phyloP scores from a whole-genome alignment of 2,797 vertebrate genomes.

The Rallus crepitans region DNA sequence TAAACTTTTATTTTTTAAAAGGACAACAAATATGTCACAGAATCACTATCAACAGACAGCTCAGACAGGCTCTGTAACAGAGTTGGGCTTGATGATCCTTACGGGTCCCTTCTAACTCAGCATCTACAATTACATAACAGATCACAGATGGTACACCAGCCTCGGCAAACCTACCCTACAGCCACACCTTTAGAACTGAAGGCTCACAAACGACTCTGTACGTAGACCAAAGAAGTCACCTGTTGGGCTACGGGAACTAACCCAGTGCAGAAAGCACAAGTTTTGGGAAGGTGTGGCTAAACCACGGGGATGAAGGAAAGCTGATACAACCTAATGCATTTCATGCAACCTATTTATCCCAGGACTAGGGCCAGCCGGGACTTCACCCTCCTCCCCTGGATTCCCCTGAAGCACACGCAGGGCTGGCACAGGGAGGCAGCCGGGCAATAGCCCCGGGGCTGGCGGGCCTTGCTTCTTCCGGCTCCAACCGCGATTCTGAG shows the following conservation, averaged over 20 bases:
- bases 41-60: too few species aligned
- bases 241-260: fast-evolving
- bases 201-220: background rate
- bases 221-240: background rate
- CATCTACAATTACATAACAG: fast-evolving
- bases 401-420: background rate
- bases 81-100: too few species aligned
- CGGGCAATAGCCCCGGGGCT: background rate
- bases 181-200: background rate
- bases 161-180: background rate
- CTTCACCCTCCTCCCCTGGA: background rate
- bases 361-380: background rate
- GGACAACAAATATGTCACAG: fast-evolving
- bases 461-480: background rate
- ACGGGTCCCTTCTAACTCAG: too few species aligned
- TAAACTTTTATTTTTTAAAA: background rate
- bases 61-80: too few species aligned
- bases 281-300: background rate
- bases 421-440: background rate
- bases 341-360: background rate
- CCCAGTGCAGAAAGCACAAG: too few species aligned
- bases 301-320: background rate
- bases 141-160: background rate
- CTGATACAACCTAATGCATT: background rate
- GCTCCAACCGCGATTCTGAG: too few species aligned